A percentile compares a stretch with the other conserved stretches of the same genome.
Evolutionary conservation across 2,888 invertebrate genomes (phyloP).

Genomic region (Lasioglossum lativentre): DNA sequence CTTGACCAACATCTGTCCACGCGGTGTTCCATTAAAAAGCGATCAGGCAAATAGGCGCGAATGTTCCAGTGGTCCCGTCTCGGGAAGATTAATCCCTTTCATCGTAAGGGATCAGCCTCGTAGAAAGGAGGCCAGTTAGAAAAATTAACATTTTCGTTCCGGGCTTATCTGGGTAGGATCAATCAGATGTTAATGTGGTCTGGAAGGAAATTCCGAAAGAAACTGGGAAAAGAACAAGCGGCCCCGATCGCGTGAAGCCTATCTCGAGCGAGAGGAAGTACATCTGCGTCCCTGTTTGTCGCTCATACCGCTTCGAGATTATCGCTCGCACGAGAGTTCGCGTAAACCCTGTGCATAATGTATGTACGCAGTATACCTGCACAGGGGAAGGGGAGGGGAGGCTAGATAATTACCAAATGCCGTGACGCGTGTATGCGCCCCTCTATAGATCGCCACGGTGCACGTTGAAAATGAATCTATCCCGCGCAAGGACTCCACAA

Average conservation of each 20-base stretch:
- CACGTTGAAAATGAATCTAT: constrained; percentile 61
- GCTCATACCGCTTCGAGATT: constrained; percentile 55
- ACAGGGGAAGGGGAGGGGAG: constrained; percentile 7
- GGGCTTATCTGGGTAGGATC: constrained; percentile 16
- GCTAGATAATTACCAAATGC: constrained; percentile 71
- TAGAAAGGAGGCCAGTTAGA: constrained; percentile 7
- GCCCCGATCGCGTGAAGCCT: constrained; percentile 26
- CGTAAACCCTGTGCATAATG: constrained; percentile 44
- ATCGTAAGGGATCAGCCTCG: background rate
- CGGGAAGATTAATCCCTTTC: constrained; percentile 28
- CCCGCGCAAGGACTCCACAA: constrained; percentile 7
- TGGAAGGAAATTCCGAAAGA: constrained; percentile 19
- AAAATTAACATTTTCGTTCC: constrained; percentile 16
- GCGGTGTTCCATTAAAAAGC: constrained; percentile 36
- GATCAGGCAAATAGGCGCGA: constrained; percentile 38
- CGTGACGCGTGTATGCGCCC: constrained; percentile 62
- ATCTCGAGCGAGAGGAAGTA: constrained; percentile 32
- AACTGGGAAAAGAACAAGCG: constrained; percentile 34
- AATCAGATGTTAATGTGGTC: constrained; percentile 20
- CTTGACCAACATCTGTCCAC: background rate
- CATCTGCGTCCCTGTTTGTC: constrained; percentile 59
- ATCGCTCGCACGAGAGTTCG: constrained; percentile 51
- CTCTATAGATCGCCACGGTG: constrained; percentile 23
- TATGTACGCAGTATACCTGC: constrained; percentile 34
- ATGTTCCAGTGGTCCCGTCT: constrained; percentile 24